Evolutionary conservation across 2,888 invertebrate genomes (phyloP), one percentile per base, ranked within the genome.

Genomic region (Sthenelais limicola): DNA sequence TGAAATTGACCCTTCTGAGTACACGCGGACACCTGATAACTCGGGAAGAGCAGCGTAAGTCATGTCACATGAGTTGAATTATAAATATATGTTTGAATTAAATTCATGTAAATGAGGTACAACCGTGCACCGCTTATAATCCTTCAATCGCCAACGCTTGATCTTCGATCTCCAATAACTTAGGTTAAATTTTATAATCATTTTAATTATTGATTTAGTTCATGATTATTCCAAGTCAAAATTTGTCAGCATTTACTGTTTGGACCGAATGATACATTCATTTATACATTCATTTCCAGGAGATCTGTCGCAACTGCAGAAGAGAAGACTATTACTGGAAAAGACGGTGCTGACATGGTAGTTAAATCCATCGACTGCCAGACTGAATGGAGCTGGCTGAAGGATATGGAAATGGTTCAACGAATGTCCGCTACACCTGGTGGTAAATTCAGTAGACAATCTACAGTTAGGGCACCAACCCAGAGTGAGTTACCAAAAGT

Each of bases 351-450:
- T 1, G 35, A 35, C 12, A 38, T 62, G 62, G 38, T 62, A 1
- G 62, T 62, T 26, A 35, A 38, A 28, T 74, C 73, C 1, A 62
- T 68, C 24, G 73, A 76, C 21, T 73, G 73, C 33, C 76, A 78
- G 43, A 75, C 77, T 28, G 73, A 73, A 62, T 77, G 73, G 77
- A 73, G 73, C 33, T 76, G 74, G 76, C 12, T 76, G 56, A 70
- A 76, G 66, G 74, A 74, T 54, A 76, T 76, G 76, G 54, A 38
- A 30, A 24, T 28, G 21, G 5, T 26, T 9, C 47, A 56, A 24
- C 38, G 68, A 26, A 28, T 43, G 28, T 68, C 68, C 9, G 9
- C 68, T 12, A 47, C 68, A 4, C 48, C 68, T 1, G 47, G 48
- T 21, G 47, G 68, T 15, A 68, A 47, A 32, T 48, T 43, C 26